phyloP scores from a whole-genome alignment of 1,140 invertebrate genomes.

The Oedothorax gibbosus region DNA sequence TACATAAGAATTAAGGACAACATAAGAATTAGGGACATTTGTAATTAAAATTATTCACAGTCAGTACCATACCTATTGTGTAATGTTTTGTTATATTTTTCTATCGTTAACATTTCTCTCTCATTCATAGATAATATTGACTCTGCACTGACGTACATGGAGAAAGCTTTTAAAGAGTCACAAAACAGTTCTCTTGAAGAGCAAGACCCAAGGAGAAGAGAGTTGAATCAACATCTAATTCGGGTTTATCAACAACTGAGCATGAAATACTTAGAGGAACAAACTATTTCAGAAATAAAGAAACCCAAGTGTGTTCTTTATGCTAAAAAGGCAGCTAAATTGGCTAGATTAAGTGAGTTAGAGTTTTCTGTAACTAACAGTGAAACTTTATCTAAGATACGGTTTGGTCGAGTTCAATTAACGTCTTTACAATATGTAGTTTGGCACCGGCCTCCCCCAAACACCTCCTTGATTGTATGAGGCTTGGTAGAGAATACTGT shows the following conservation, averaged over 20 bases:
- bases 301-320: background rate
- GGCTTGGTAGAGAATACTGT: no score
- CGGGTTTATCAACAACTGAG: background rate
- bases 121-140: slow-evolving; percentile 21
- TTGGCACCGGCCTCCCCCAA: no score
- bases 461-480: no score
- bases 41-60: no score
- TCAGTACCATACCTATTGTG: no score
- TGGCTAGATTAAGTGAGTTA: slow-evolving; percentile 12
- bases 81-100: no score
- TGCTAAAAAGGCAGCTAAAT: background rate
- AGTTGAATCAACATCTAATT: slow-evolving; percentile 3
- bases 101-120: background rate
- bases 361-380: background rate
- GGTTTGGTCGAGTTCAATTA: background rate
- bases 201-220: background rate
- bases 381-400: background rate
- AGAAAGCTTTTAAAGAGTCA: slow-evolving; percentile 9
- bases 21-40: no score
- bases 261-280: background rate
- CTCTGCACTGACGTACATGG: background rate
- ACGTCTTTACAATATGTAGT: no score
- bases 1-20: no score
- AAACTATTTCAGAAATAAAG: background rate
- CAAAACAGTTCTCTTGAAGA: background rate